phyloP scores from a whole-genome alignment of 2,888 invertebrate species.

The Philopedon plagiatum region DNA sequence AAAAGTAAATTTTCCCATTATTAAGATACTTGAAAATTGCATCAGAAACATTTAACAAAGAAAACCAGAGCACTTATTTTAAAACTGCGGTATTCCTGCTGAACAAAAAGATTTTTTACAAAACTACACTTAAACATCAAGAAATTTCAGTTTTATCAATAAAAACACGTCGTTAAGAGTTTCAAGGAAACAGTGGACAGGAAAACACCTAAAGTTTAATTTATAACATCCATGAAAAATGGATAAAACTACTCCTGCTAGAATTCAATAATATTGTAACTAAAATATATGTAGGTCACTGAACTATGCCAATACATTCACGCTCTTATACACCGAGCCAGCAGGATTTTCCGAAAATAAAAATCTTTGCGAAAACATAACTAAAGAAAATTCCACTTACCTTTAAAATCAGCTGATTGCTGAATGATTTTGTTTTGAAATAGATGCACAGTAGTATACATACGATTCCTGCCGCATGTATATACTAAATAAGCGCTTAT shows the following conservation, averaged over 20 bases:
- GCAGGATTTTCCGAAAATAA: conserved; percentile 13
- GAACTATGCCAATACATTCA: not conserved
- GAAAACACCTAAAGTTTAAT: not conserved
- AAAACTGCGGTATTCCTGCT: no score
- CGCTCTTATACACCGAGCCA: not conserved
- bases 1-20: no score
- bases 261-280: not conserved
- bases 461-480: conserved; percentile 22
- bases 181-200: not conserved
- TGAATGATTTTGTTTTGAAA: conserved; percentile 32
- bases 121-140: no score
- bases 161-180: not conserved
- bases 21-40: no score
- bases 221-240: conserved; percentile 1
- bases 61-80: no score
- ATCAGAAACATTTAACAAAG: no score
- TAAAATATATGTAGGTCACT: conserved; percentile 16
- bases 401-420: conserved; percentile 43
- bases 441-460: conserved; percentile 31
- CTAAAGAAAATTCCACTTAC: conserved; percentile 37
- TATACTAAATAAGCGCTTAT: conserved; percentile 5
- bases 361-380: not conserved
- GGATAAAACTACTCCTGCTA: not conserved
- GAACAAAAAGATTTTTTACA: no score
- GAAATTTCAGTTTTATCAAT: not conserved